A percentile compares a stretch with the other conserved stretches of the same genome.
Evolutionary conservation across 2,113 vertebrate genomes (phyloP).

Genomic region (Dissostichus mawsoni): DNA sequence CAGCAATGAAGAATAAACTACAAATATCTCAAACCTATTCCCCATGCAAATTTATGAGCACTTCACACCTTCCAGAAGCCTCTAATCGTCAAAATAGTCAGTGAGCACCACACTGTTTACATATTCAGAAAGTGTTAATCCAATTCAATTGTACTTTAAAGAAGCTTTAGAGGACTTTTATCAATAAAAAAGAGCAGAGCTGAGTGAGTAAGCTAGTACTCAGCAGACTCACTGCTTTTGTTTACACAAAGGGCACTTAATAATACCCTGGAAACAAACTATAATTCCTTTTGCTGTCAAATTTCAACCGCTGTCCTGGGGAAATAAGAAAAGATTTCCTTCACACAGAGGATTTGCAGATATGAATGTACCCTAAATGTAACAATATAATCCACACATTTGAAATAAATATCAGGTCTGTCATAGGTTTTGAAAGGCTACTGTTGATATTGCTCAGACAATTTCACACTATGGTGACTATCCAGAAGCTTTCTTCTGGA

Average conservation of each 20-base stretch:
- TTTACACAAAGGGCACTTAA: slow-evolving; percentile 28
- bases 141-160: slow-evolving; percentile 51
- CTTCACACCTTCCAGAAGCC: slow-evolving; percentile 26
- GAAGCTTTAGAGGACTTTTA: slow-evolving; percentile 56
- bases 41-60: slow-evolving; percentile 18
- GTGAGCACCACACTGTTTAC: slow-evolving; percentile 54
- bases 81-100: slow-evolving; percentile 29
- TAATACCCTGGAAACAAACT: slow-evolving; percentile 33
- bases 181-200: slow-evolving; percentile 37
- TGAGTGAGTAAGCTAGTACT: slow-evolving; percentile 30
- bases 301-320: background rate
- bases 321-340: slow-evolving; percentile 16
- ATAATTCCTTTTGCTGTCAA: slow-evolving; percentile 13
- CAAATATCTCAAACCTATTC: slow-evolving; percentile 23
- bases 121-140: slow-evolving; percentile 56
- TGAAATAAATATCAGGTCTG: slow-evolving; percentile 30
- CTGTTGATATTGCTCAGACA: background rate
- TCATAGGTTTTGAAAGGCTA: background rate
- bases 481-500: too few species aligned
- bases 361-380: slow-evolving; percentile 49
- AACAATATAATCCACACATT: background rate
- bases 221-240: slow-evolving; percentile 7
- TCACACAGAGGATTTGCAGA: background rate
- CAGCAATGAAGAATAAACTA: slow-evolving; percentile 2
- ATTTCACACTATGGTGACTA: background rate